These are phyloP conservation scores for Prunella himalayana DNA, from an alignment of 2,113 vertebrate species.

Conservation along the genomic window DNA sequence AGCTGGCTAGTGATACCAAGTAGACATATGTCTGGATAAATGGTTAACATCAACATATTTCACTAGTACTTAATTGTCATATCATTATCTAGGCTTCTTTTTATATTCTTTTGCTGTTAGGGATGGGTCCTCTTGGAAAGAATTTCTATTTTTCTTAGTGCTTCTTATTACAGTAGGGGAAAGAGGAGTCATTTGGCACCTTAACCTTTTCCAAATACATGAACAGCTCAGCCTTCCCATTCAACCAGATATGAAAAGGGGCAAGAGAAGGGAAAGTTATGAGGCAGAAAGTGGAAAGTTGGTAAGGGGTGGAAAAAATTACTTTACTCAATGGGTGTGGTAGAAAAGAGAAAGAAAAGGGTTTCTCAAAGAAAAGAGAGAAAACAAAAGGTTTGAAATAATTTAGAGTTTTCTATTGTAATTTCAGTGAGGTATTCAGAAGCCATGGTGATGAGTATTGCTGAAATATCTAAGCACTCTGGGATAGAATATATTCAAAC, in stretches of 20 bases:
- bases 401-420: neutral
- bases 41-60: neutral
- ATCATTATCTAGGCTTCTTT: neutral
- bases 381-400: conserved; percentile 1
- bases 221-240: conserved; percentile 18
- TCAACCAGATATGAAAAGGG: neutral
- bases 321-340: neutral
- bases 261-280: neutral
- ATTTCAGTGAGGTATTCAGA: conserved; percentile 14
- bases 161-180: neutral
- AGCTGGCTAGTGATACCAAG: neutral
- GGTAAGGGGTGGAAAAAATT: neutral
- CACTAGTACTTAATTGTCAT: neutral
- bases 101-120: neutral
- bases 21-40: neutral
- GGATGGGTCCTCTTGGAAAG: neutral
- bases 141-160: neutral
- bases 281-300: conserved; percentile 3
- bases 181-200: neutral
- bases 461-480: conserved; percentile 11
- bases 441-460: neutral
- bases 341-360: neutral
- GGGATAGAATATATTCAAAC: conserved; percentile 47
- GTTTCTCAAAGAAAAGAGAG: neutral
- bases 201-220: conserved; percentile 16